These are phyloP conservation scores for Ciconia maguari DNA, from an alignment of 2,113 vertebrate species.

Conservation along the genomic window DNA sequence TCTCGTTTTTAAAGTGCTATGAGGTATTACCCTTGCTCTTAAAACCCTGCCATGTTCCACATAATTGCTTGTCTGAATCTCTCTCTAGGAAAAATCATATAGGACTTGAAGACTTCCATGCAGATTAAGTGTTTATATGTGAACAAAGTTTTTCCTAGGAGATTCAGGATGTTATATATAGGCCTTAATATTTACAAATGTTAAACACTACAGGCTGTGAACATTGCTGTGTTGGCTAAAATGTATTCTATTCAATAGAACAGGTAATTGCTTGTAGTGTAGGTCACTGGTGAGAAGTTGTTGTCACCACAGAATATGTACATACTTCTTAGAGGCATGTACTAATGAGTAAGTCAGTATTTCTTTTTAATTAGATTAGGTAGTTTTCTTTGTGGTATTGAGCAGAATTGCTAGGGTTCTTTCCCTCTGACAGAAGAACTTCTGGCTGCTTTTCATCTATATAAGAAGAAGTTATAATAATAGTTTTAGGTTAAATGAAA, in stretches of 20 bases:
- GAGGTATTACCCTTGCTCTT: neutral
- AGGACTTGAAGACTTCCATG: neutral
- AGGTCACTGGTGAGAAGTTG: neutral
- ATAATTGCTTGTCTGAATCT: neutral
- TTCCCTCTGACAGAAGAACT: neutral
- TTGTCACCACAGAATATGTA: neutral
- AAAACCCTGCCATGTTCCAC: neutral
- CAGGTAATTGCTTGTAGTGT: neutral
- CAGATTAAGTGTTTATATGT: neutral
- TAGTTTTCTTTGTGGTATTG: neutral
- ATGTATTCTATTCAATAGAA: neutral
- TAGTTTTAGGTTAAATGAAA: neutral
- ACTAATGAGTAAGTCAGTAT: neutral
- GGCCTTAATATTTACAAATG: neutral
- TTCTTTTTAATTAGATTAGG: neutral
- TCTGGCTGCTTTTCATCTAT: neutral
- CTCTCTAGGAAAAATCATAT: neutral
- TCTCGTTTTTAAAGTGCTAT: neutral
- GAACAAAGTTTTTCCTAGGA: neutral
- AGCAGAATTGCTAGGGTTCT: neutral
- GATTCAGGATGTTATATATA: neutral
- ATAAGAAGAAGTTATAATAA: neutral
- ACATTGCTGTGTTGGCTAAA: neutral
- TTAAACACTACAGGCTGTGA: neutral
- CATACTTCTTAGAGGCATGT: neutral